Percentiles rank a stretch among this genome's conserved stretches.
Conservation (phyloP, 2,113 vertebrate genomes). For the Sakesphorus luctuosus region DNA sequence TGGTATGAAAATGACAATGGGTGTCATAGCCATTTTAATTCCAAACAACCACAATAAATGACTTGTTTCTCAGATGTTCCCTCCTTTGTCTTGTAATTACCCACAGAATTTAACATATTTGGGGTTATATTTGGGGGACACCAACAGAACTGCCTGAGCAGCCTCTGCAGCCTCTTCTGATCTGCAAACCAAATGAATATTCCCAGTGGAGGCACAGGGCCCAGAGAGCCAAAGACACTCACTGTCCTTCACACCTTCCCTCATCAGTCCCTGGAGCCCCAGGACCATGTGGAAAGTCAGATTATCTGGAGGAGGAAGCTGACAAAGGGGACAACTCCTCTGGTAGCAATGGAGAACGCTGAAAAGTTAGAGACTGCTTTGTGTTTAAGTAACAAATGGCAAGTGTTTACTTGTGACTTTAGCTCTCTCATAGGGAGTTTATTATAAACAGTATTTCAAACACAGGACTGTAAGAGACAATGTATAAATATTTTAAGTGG, state of each 20-base stretch:
- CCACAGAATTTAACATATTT: background rate
- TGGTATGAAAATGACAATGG: background rate
- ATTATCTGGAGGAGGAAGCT: background rate
- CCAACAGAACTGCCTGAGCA: background rate
- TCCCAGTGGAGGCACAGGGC: background rate
- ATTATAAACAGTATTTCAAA: constrained; percentile 76
- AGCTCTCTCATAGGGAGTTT: constrained; percentile 56
- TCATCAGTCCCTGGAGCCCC: background rate
- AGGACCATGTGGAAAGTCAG: background rate
- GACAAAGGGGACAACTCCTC: background rate
- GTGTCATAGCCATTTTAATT: constrained; percentile 1
- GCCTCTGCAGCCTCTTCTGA: background rate
- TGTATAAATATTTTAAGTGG: constrained; percentile 79
- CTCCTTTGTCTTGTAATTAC: background rate
- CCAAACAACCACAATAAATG: background rate
- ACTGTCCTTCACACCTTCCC: background rate
- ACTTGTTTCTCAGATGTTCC: background rate
- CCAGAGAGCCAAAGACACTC: background rate
- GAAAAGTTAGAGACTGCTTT: background rate
- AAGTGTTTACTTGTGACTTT: constrained; percentile 21
- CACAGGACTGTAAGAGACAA: constrained; percentile 71
- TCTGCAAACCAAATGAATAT: background rate
- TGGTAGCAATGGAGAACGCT: background rate
- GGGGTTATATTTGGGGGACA: background rate
- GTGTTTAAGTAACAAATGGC: background rate